Evolutionary conservation across 2,888 invertebrate genomes (phyloP).

Genomic region (Callyntrura guangdongensis): DNA sequence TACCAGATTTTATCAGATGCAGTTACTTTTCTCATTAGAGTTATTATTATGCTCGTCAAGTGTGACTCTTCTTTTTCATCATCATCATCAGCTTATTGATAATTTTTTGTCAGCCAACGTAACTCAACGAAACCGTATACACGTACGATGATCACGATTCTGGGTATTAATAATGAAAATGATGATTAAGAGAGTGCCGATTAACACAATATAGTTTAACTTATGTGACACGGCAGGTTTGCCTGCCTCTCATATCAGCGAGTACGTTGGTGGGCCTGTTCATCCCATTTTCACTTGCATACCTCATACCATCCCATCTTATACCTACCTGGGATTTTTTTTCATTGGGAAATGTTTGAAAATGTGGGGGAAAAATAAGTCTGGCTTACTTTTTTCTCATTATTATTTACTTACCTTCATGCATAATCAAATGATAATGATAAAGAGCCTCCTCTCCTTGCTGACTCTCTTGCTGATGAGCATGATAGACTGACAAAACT

Average conservation of each 20-base stretch:
- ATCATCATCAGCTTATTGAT: constrained; percentile 40
- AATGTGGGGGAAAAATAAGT: constrained; percentile 36
- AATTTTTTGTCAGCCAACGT: background rate
- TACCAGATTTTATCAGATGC: constrained; percentile 63
- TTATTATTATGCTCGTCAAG: constrained; percentile 51
- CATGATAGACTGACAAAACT: constrained; percentile 61
- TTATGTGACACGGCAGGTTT: constrained; percentile 64
- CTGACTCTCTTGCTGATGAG: constrained; percentile 48
- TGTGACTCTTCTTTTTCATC: constrained; percentile 58
- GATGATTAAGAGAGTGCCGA: constrained; percentile 41
- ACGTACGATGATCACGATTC: background rate
- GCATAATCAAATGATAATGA: constrained; percentile 63
- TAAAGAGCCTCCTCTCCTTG: constrained; percentile 34
- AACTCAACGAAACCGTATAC: background rate
- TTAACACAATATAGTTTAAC: constrained; percentile 48
- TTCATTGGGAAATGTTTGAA: constrained; percentile 47
- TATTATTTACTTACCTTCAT: constrained; percentile 42
- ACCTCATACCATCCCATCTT: no score
- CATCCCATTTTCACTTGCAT: constrained; percentile 56
- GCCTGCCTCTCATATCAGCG: constrained; percentile 71
- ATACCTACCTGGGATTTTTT: constrained; percentile 66
- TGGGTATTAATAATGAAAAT: background rate
- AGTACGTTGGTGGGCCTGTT: constrained; percentile 71
- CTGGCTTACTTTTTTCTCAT: constrained; percentile 53
- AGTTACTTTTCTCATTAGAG: constrained; percentile 73